Evolutionary conservation across 2,888 invertebrate genomes (phyloP), one percentile per base, ranked within the genome.

Genomic region (Drosophila conformis): DNA sequence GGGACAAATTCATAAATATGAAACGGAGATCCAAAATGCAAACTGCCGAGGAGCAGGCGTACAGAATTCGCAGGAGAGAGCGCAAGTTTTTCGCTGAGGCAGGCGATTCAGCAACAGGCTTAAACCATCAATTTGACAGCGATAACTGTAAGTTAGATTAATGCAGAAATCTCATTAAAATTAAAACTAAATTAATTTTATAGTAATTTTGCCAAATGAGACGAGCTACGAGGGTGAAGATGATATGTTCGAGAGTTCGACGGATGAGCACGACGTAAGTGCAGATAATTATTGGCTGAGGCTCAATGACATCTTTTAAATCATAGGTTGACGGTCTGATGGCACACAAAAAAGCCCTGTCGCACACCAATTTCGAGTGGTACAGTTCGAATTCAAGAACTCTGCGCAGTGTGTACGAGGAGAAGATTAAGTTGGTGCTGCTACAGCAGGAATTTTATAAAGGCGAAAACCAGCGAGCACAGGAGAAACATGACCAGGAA

Each of bases 401-500:
- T 2, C 52, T 52, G 31, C 69, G 52, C 18, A 69, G 46, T 21
- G 27, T 54, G 2, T 53, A 69, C 4, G 69, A 69, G 27, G 69
- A 69, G 38, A 69, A 59, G 35, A 59, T 69, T 21, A 59, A 54
- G 11, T 27, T 54, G 21, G 58, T 73, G 7, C 49, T 54, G 4
- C 54, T 72, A 0, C 73, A 73, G 38, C 73, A 73, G 35, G 67
- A 73, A 11, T 74, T 73, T 29, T 56, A 73, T 33, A 56, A 60
- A 8, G 46, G 59, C 29, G 66, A 73, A 38, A 73, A 52, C 38
- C 60, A 61, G 15, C 54, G 74, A 21, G 67, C 73, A 1, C 73
- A 67, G 40, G 74, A 66, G 21, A 66, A 74, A 25, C 73, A 73
- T 15, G 67, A 66, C 2, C 67, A 40, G 27, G 60, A 73, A 52